A percentile compares a stretch with the other conserved stretches of the same genome.
Conservation (phyloP, 2,888 invertebrate genomes). For the Muscina levida region DNA sequence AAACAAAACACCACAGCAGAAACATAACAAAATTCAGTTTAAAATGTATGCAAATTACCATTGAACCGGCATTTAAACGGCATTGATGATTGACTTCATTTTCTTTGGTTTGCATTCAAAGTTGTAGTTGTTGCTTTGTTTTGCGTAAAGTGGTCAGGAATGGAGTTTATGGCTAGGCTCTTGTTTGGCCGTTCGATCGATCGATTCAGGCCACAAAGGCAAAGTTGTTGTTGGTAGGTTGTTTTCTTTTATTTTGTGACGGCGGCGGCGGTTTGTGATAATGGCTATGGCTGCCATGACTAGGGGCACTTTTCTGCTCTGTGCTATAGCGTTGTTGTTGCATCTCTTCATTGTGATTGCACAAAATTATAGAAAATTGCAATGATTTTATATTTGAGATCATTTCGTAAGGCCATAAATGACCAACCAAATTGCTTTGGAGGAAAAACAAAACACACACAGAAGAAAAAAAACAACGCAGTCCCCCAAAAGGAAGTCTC, state of each 20-base stretch:
- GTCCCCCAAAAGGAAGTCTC: constrained; percentile 24
- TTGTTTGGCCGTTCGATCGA: constrained; percentile 27
- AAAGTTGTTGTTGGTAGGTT: no score
- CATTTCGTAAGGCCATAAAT: constrained; percentile 37
- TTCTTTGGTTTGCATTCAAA: constrained; percentile 54
- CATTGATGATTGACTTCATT: constrained; percentile 76
- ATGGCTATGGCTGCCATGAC: constrained; percentile 61
- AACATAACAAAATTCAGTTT: constrained; percentile 63
- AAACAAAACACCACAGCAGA: constrained; percentile 49
- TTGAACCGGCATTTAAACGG: constrained; percentile 70
- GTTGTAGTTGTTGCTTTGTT: constrained; percentile 27
- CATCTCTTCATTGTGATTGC: constrained; percentile 69
- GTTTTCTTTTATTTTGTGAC: constrained; percentile 40
- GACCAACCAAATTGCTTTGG: constrained; percentile 2
- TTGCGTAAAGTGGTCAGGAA: constrained; percentile 57
- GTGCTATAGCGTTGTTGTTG: constrained; percentile 32
- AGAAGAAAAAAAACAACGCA: constrained; percentile 1
- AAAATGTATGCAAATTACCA: constrained; percentile 75
- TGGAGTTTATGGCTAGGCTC: constrained; percentile 39
- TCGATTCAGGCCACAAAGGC: constrained; percentile 1
- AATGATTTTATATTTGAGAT: constrained; percentile 72
- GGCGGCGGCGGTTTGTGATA: constrained; percentile 26
- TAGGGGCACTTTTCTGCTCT: constrained; percentile 65
- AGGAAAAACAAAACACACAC: neutral
- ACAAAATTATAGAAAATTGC: constrained; percentile 78